Evolutionary conservation across 2,797 vertebrate genomes (phyloP), one percentile per base, ranked within the genome.

Genomic region (Bufotes viridis): DNA sequence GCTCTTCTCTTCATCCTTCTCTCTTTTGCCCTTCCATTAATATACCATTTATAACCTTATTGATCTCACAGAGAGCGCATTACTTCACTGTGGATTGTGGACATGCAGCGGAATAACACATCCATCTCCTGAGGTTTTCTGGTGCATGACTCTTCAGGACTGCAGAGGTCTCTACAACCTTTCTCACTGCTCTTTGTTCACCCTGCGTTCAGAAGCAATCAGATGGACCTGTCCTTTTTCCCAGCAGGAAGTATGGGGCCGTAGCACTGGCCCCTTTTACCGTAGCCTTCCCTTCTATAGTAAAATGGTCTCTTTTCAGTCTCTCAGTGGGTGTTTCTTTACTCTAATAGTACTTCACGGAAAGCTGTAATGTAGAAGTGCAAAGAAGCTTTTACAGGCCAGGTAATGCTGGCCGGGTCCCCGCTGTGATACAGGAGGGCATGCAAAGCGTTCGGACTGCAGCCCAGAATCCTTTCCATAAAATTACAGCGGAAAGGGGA

Each of bases 351-450:
- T 87, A 83, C 88, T 89, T 89, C 63, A 83, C 80, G 87, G 72
- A 89, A 82, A 83, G 88, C 88, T 89, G 84, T 57, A 86, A 82
- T 89, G 84, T 87, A 82, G 63, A 82, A 85, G 78, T 65, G 84
- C 70, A 70, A 76, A 89, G 79, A 89, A 83, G 88, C 84, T 89
- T 89, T 89, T 83, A 86, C 72, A 83, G 88, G 53, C 79, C 84
- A 89, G 88, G 84, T 89, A 89, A 87, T 86, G 61, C 72, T 72
- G 63, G 70, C 55, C 18, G 72, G 20, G 29, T 17, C 53, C 88
- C 88, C 3, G 84, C 88, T 82, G 88, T 70, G 84, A 82, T 78
- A 89, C 84, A 87, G 70, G 80, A 83, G 80, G 65, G 78, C 83
- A 60, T 20, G 84, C 84, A 83, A 82, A 89, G 84, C 79, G 60